A percentile compares a stretch with the other conserved stretches of the same genome.
Conservation (phyloP, 2,888 invertebrate species). For the Peribatodes rhomboidaria region DNA sequence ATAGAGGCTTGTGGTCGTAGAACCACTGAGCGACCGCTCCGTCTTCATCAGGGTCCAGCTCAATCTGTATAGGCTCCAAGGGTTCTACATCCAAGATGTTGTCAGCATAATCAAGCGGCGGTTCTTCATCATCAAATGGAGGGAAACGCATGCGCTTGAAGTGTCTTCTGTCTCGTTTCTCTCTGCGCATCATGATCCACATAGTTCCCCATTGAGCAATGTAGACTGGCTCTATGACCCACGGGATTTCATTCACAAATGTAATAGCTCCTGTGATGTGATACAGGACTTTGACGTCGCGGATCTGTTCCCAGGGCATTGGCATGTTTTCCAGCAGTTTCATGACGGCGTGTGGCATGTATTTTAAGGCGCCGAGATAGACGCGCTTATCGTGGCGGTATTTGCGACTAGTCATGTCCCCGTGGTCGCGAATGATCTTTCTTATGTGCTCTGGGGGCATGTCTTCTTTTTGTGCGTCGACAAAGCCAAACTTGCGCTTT, state of each 20-base stretch:
- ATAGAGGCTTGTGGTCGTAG: constrained; percentile 98
- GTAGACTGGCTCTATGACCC: constrained; percentile 99
- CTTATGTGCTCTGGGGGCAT: constrained; percentile 99
- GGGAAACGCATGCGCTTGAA: constrained; percentile 99
- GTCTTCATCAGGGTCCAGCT: constrained; percentile 98
- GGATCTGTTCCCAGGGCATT: constrained; percentile 99
- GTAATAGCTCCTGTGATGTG: constrained; percentile 99
- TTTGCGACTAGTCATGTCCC: constrained; percentile 99
- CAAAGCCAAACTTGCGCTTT: constrained; percentile 99
- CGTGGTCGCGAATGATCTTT: constrained; percentile 99
- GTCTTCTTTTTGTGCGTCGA: constrained; percentile 99
- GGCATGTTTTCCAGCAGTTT: constrained; percentile 99
- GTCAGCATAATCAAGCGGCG: constrained; percentile 99
- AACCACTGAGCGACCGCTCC: constrained; percentile 97
- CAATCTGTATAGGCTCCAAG: constrained; percentile 99
- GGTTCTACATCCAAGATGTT: constrained; percentile 99
- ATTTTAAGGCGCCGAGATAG: constrained; percentile 98
- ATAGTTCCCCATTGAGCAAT: constrained; percentile 99
- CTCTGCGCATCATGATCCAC: constrained; percentile 99
- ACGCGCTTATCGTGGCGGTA: constrained; percentile 99
- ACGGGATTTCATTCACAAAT: constrained; percentile 99
- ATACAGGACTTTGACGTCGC: constrained; percentile 98
- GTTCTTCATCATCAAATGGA: constrained; percentile 99
- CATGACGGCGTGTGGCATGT: constrained; percentile 99
- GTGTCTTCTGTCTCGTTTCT: constrained; percentile 99